These are phyloP conservation scores for Nebria ingens DNA, from an alignment of 1,140 invertebrate genomes.

Conservation along the genomic window DNA sequence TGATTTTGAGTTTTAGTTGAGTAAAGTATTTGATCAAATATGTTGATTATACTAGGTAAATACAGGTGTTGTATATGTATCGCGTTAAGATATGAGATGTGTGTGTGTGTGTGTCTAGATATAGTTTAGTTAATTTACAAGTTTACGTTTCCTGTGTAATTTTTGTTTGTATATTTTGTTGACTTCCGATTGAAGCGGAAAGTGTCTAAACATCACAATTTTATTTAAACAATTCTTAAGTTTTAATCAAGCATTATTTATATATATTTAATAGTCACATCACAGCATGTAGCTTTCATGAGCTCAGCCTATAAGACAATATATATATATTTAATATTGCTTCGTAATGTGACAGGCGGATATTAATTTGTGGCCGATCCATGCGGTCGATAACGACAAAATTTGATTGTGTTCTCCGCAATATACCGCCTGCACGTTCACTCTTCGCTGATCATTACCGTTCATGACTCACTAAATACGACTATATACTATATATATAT, in stretches of 20 bases:
- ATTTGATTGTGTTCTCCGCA: not conserved
- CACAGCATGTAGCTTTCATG: no score
- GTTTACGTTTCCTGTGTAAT: not conserved
- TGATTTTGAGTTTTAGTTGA: no score
- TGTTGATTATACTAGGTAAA: no score
- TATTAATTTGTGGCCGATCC: not conserved
- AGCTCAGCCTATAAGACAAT: no score
- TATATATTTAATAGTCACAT: not conserved
- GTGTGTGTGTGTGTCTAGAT: not conserved
- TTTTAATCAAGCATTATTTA: no score
- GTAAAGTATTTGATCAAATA: no score
- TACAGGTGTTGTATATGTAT: no score
- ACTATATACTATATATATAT: no score
- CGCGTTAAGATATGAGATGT: not conserved
- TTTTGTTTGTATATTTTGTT: not conserved
- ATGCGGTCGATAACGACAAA: not conserved
- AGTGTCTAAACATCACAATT: not conserved
- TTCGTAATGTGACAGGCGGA: not conserved
- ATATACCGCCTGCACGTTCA: no score
- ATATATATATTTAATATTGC: not conserved
- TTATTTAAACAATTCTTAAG: no score
- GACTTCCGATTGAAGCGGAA: not conserved
- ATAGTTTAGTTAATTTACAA: not conserved
- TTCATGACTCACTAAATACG: no score
- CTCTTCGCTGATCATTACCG: not conserved